These are phyloP conservation scores for Cephus spinipes DNA, from an alignment of 2,888 invertebrate species.

Conservation along the genomic window DNA sequence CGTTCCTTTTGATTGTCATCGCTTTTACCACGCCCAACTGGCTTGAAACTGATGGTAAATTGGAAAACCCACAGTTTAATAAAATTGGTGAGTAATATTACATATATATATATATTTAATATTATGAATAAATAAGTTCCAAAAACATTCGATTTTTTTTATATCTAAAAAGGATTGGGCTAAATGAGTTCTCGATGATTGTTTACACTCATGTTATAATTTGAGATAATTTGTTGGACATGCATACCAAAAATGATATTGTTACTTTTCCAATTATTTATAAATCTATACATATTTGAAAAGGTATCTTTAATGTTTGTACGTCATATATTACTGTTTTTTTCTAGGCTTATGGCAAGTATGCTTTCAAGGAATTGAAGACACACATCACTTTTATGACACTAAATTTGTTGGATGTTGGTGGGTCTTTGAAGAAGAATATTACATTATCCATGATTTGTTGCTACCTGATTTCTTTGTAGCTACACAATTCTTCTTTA, in stretches of 20 bases:
- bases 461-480: slow-evolving; percentile 92
- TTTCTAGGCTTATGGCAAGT: slow-evolving; percentile 92
- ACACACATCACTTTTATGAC: slow-evolving; percentile 88
- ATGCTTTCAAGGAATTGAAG: slow-evolving; percentile 90
- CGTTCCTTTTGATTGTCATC: slow-evolving; percentile 84
- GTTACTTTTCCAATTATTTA: background rate
- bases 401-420: slow-evolving; percentile 87
- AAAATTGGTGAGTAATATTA: slow-evolving; percentile 76
- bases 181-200: too few species aligned
- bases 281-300: background rate
- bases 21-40: slow-evolving; percentile 96
- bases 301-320: background rate
- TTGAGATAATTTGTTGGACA: too few species aligned
- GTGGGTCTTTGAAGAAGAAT: slow-evolving; percentile 98
- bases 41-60: slow-evolving; percentile 90
- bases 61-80: slow-evolving; percentile 82
- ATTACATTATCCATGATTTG: slow-evolving; percentile 92
- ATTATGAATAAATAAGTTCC: too few species aligned
- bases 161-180: too few species aligned
- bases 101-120: too few species aligned
- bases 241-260: too few species aligned
- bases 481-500: slow-evolving; percentile 94
- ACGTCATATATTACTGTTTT: background rate
- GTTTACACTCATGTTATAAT: too few species aligned
- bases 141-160: too few species aligned